A percentile compares a stretch with the other conserved stretches of the same genome.
Conservation (phyloP, 2,113 vertebrate species). For the Sander lucioperca region DNA sequence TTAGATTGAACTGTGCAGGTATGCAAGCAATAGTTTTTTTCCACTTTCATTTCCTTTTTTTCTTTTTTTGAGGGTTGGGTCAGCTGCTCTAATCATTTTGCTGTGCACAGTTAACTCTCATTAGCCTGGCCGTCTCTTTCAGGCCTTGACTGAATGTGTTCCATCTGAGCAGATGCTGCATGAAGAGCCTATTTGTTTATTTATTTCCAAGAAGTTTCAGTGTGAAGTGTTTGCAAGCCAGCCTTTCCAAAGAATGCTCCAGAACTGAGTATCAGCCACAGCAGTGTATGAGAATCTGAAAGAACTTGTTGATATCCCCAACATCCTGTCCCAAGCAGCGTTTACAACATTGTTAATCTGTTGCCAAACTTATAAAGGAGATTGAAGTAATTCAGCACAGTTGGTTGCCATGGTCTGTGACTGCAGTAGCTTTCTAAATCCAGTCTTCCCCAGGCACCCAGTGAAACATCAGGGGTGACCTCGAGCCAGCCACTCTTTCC, state of each 20-base stretch:
- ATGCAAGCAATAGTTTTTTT: conserved; percentile 5
- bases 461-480: conserved; percentile 77
- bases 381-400: conserved; percentile 63
- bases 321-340: conserved; percentile 50
- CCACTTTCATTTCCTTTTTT: background rate
- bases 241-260: conserved; percentile 54
- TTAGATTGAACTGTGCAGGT: conserved; percentile 10
- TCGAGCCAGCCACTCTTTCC: conserved; percentile 71
- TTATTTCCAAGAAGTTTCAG: conserved; percentile 71
- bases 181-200: conserved; percentile 73
- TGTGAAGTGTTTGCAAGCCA: conserved; percentile 55
- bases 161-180: conserved; percentile 78
- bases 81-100: conserved; percentile 67
- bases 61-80: conserved; percentile 51
- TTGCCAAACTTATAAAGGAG: conserved; percentile 73
- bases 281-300: conserved; percentile 38
- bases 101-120: conserved; percentile 73
- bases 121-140: conserved; percentile 70
- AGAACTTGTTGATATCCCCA: conserved; percentile 60
- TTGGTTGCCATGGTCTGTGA: conserved; percentile 64
- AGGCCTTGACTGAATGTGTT: conserved; percentile 68
- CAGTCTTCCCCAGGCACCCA: conserved; percentile 67
- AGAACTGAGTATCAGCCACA: conserved; percentile 50
- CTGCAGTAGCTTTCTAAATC: conserved; percentile 68
- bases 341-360: conserved; percentile 76